Evolutionary conservation across 2,797 vertebrate species (phyloP), one percentile per base, ranked within the genome.

Genomic region (Anguilla anguilla): DNA sequence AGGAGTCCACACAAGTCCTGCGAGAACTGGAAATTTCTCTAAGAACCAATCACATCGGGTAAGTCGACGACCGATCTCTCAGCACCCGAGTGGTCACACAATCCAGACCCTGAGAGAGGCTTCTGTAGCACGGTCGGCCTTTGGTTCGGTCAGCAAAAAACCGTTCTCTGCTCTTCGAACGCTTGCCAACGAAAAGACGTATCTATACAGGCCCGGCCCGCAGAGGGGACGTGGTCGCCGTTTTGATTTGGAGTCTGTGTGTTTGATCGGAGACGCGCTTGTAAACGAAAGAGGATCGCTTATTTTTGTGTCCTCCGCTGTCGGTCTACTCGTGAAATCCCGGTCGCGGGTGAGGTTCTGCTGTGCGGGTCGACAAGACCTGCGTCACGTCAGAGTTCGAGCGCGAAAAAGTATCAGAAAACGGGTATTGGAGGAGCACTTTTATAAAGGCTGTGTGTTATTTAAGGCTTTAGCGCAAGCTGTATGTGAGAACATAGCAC

Each of bases 11-110:
- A 72, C 98, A 99, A 95, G 97, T 99, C 91, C 96, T 99, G 91
- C 94, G 98, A 96, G 98, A 99, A 96, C 97, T 99, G 97, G 99
- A 99, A 96, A 99, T 99, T 95, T 99, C 99, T 86, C 96, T 99
- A 95, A 96, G 99, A 93, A 99, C 99, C 91, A 99, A 99, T 96
- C 97, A 99, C 88, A 99, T 99, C 22, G 98, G 98, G 98, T 99
- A 95, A 97, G 99, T 95, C 89, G 90, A 81, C 4, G 84, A 84
- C 25, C 46, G 2, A 6, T 22, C 15, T 46, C 11, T 49, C 83
- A 39, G 15, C 5, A 46, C 6, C 79, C 0, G 19, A 25, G 35
- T 2, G 0, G 74, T 1, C 5, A 5, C 69, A 13, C 74, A 7
- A 11, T 46, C 74, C 74, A 22, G 74, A 77, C n/a, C n/a, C n/a